Conservation (phyloP, 2,888 invertebrate genomes). For the Eristalis intricaria region DNA sequence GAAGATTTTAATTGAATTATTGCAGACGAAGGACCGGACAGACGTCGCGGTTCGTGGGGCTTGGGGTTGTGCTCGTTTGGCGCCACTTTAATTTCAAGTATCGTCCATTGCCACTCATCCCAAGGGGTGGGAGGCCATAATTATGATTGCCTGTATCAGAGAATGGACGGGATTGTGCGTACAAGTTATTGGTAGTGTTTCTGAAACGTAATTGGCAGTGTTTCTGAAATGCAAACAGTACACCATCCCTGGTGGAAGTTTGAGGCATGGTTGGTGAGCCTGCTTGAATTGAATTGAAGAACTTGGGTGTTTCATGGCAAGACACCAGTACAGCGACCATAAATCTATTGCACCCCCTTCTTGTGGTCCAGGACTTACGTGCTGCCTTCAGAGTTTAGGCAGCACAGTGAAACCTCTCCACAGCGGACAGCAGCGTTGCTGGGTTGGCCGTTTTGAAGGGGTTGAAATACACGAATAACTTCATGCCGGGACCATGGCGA, state of each 20-base stretch:
- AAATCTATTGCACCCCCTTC: no score
- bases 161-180: not conserved
- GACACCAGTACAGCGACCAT: no score
- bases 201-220: not conserved
- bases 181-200: not conserved
- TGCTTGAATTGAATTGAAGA: not conserved
- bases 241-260: not conserved
- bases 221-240: not conserved
- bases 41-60: not conserved
- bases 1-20: slow-evolving; percentile 3
- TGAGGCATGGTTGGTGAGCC: not conserved
- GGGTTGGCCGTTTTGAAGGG: no score
- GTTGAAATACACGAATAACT: no score
- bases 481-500: no score
- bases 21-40: not conserved
- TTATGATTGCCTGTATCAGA: not conserved
- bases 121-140: not conserved
- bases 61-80: not conserved
- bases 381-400: no score
- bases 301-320: no score
- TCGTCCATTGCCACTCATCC: not conserved
- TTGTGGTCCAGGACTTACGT: no score
- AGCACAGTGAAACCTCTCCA: no score
- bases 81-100: slow-evolving; percentile 4
- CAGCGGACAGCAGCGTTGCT: no score